These are phyloP conservation scores for Caenorhabditis sulstoni DNA, from an alignment of 2,888 invertebrate species.

Conservation along the genomic window DNA sequence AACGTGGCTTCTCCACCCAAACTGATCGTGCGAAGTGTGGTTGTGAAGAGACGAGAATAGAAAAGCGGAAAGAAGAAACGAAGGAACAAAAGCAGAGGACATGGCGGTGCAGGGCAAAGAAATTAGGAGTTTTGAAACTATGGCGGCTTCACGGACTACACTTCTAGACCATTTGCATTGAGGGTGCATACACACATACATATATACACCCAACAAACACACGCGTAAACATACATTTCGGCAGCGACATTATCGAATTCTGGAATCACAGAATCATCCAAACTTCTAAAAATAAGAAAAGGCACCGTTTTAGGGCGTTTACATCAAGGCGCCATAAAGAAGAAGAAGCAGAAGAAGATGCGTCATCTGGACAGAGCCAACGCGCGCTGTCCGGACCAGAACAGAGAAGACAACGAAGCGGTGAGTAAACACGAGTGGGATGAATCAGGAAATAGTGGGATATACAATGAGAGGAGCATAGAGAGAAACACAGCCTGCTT, in stretches of 20 bases:
- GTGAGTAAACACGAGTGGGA: conserved; percentile 34
- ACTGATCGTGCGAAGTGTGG: conserved; percentile 21
- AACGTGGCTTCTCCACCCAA: conserved; percentile 19
- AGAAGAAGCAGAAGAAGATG: conserved; percentile 26
- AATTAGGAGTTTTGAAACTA: conserved; percentile 35
- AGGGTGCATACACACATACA: conserved; percentile 8
- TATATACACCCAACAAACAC: conserved; percentile 19
- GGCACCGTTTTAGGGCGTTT: conserved; percentile 30
- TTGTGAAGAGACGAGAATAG: conserved; percentile 8
- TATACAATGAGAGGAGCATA: conserved; percentile 4
- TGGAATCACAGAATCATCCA: conserved; percentile 58
- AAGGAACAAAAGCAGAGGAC: conserved; percentile 37
- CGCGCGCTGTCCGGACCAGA: conserved; percentile 18
- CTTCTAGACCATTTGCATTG: conserved; percentile 7
- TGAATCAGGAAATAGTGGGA: conserved; percentile 36
- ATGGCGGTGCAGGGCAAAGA: conserved; percentile 8
- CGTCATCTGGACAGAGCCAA: conserved; percentile 37
- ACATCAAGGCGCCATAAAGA: conserved; percentile 17
- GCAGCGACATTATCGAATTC: conserved; percentile 59
- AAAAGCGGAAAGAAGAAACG: conserved; percentile 20
- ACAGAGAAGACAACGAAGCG: conserved; percentile 17
- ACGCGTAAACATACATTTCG: conserved; percentile 55
- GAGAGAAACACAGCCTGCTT: conserved; percentile 7
- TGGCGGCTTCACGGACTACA: background rate
- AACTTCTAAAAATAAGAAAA: conserved; percentile 41